Evolutionary conservation across 2,113 vertebrate genomes (phyloP).

Genomic region (Marcusenius ussheri): DNA sequence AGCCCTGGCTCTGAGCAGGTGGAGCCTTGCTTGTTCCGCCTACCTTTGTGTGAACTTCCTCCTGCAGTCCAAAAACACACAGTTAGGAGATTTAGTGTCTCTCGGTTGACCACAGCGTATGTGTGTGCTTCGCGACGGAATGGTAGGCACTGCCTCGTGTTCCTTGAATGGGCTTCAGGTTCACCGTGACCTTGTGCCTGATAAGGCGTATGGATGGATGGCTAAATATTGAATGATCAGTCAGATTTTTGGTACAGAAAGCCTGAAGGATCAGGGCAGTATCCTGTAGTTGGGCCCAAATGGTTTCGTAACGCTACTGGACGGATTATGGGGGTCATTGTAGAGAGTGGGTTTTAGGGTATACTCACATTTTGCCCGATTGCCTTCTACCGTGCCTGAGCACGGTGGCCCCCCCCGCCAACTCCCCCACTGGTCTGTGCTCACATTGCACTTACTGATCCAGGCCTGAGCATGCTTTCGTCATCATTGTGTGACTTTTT

Average conservation of each 20-base stretch:
- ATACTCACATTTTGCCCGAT: background rate
- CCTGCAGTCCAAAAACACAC: background rate
- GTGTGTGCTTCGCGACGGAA: background rate
- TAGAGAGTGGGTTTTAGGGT: background rate
- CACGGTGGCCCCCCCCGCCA: background rate
- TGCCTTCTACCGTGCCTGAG: background rate
- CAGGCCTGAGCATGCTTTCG: no score
- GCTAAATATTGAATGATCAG: background rate
- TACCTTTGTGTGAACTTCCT: background rate
- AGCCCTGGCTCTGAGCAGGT: background rate
- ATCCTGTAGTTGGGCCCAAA: background rate
- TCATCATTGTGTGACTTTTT: no score
- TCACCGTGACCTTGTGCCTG: background rate
- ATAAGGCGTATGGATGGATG: background rate
- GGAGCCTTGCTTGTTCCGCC: background rate
- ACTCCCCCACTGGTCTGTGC: background rate
- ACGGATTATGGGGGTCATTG: background rate
- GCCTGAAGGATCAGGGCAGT: background rate
- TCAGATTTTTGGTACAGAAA: background rate
- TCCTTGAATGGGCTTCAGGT: background rate
- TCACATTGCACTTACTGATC: background rate
- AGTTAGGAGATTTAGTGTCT: background rate
- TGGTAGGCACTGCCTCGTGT: background rate
- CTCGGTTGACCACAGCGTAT: background rate
- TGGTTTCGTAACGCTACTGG: background rate